Evolutionary conservation across 2,888 invertebrate species (phyloP), one percentile per base, ranked within the genome.

Genomic region (Bombylius major): DNA sequence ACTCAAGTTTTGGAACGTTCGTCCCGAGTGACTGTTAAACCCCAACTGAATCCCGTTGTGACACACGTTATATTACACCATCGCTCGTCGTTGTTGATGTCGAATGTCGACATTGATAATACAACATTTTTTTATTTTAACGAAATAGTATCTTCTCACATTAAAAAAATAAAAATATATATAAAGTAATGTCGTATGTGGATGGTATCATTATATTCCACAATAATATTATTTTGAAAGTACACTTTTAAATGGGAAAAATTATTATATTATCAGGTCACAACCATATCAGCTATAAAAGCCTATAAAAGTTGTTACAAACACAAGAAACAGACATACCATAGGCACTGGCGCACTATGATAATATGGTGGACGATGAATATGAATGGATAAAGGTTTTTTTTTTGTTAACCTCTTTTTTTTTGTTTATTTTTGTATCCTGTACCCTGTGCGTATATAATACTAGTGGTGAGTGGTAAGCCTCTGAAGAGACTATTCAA

Each of bases 1-100:
- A 23, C 23, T 23, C 23, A 23, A 23, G 23, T 23, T 23, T 23
- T 23, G 23, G 58, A 60, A 53, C 67, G 69, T 70, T 70, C 70
- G 73, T 74, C 75, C 75, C 75, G 75, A 72, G 75, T 75, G 75
- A 69, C 75, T 72, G 72, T 70, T 70, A 75, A 75, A 75, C 75
- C 75, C 75, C 75, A 74, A 75, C 75, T 75, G 75, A 75, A 72
- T 73, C 73, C 72, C 70, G 68, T 66, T 67, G 67, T 64, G 65
- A 64, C 55, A 58, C 58, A 61, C 67, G 67, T 64, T 67, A 64
- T 58, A 62, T 60, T 61, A 61, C 61, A 60, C 53, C 54, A 39
- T 45, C 56, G 31, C 49, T n/a, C n/a, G 23, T 23, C 23, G 23
- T 23, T 3, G 39, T 42, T 11, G 39, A 42, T 42, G 39, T 42